Evolutionary conservation across 2,113 vertebrate genomes (phyloP), one percentile per base, ranked within the genome.

Genomic region (Litocranius walleri): DNA sequence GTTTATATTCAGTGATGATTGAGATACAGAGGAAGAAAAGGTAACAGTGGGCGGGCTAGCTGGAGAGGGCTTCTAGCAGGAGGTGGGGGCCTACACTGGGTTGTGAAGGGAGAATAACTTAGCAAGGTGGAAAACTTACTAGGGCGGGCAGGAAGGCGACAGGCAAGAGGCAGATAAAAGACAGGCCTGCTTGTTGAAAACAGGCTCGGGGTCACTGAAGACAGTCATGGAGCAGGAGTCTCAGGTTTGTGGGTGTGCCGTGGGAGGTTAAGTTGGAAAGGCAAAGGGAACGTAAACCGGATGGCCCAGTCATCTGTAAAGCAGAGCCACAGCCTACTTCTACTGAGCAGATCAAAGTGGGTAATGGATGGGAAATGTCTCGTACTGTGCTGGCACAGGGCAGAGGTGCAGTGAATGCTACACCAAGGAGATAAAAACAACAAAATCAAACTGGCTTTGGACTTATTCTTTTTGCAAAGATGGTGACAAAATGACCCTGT

Each of bases 211-310:
- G 90, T 93, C 92, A 61, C 56, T 17, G 86, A 77, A 89, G 83
- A 57, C 82, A 92, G 40, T 29, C 43, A 48, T 0, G 4, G 2
- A 33, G 86, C 81, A 17, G 78, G 40, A 84, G 86, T 14, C 56
- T 15, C 14, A 10, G 64, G 19, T 91, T 16, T 78, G 96, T 84
- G 89, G 92, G 88, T 62, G 92, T 52, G 62, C 11, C 2, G 80
- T 95, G 74, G 59, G 74, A 91, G 48, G 93, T 9, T 16, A 95
- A 80, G 83, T 33, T 97, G 91, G 90, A 91, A 90, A 87, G 86
- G 40, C 40, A 64, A 57, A 74, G 3, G 52, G 80, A 82, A 90
- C 89, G 12, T 16, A 45, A 21, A 74, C 61, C 11, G 6, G 91
- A 82, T 25, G 50, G 90, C 92, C 25, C 40, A 29, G 87, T 45